Conservation (phyloP, 1,140 invertebrate genomes). For the Leguminivora glycinivorella region DNA sequence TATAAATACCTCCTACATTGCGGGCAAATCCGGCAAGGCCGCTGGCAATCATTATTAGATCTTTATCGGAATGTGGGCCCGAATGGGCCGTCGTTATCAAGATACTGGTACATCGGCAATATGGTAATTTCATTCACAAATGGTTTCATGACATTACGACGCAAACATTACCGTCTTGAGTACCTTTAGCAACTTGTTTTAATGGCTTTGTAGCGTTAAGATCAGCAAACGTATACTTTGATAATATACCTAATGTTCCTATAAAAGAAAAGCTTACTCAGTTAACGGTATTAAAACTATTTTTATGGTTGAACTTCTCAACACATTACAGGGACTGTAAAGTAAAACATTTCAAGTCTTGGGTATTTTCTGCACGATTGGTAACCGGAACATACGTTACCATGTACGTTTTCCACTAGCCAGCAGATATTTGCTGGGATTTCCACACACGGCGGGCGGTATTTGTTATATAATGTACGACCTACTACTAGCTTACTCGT, state of each 20-base stretch:
- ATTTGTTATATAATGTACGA: too few relatives aligned
- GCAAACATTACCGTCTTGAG: neutral
- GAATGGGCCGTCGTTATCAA: neutral
- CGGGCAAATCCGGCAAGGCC: neutral
- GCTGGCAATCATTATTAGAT: constrained; percentile 11
- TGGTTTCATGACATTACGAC: neutral
- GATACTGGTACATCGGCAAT: constrained; percentile 1
- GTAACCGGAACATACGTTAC: neutral
- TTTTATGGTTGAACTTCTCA: neutral
- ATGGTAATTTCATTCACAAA: constrained; percentile 21
- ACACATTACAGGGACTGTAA: neutral
- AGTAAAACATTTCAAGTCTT: neutral
- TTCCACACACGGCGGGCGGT: neutral
- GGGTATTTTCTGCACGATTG: neutral
- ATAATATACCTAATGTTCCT: neutral
- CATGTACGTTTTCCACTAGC: neutral
- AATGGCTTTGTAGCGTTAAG: neutral
- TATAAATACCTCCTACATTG: neutral
- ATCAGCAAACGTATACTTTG: neutral
- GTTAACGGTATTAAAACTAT: neutral
- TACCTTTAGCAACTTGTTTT: neutral
- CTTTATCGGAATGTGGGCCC: constrained; percentile 7
- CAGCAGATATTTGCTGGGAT: neutral
- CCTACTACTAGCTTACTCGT: too few relatives aligned
- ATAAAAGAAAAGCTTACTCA: neutral